Evolutionary conservation across 1,140 invertebrate species (phyloP).

Genomic region (Aricia agestis): DNA sequence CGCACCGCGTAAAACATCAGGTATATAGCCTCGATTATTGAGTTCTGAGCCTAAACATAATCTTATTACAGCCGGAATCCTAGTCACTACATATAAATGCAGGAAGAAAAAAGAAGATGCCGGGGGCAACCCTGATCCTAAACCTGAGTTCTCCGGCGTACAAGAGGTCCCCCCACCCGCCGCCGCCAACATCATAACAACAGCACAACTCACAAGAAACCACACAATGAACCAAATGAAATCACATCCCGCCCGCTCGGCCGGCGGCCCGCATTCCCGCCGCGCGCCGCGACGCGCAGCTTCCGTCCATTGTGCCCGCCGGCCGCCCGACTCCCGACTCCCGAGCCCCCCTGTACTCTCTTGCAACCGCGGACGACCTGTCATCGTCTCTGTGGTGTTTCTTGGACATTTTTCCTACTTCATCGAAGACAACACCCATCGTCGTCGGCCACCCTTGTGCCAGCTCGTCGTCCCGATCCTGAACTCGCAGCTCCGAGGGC

Average conservation of each 20-base stretch:
- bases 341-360: background rate
- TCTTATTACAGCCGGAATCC: too few relatives aligned
- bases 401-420: too few relatives aligned
- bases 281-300: background rate
- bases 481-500: too few relatives aligned
- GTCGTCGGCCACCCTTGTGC: too few relatives aligned
- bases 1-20: too few relatives aligned
- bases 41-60: too few relatives aligned
- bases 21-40: too few relatives aligned
- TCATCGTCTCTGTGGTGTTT: too few relatives aligned
- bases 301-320: background rate
- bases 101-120: background rate
- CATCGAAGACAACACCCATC: too few relatives aligned
- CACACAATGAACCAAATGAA: constrained; percentile 13
- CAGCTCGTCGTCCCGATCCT: too few relatives aligned
- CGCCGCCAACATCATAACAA: background rate
- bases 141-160: background rate
- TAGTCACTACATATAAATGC: too few relatives aligned
- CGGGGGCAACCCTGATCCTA: background rate
- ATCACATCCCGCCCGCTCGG: background rate
- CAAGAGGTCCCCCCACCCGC: background rate
- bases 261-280: background rate
- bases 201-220: constrained; percentile 4
- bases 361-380: background rate
- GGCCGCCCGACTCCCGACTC: too few relatives aligned